Evolutionary conservation across 53 echinoderm and acorn worm species (phyloP), one percentile per base, ranked within the genome.

Genomic region (Echinarachnius parma): DNA sequence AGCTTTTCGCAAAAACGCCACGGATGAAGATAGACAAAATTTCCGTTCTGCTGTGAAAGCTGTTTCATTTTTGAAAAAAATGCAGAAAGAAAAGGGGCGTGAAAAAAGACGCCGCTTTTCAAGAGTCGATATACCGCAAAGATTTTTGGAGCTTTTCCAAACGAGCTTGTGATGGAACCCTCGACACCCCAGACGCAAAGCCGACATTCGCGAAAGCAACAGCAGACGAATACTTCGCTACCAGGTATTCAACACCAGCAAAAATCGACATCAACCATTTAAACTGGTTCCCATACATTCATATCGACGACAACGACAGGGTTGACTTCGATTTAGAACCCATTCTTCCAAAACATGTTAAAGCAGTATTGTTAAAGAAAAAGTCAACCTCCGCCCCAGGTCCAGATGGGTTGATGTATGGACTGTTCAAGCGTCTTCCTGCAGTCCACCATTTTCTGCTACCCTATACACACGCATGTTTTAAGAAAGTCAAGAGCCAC

Each of bases 71-170:
- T 27, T 76, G 46, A 60, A 60, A 58, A 75, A 32, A 31, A n/a
- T 23, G 27, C 25, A 18, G 13, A n/a, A 44, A 57, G 20, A 58
- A 9, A 5, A 75, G 31, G 19, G 21, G 39, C 28, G 31, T 28
- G 1, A 46, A 46, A 59, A 75, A 59, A 23, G 24, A 32, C 15
- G 20, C 76, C 8, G 1, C 20, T 0, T 19, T 45, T 9, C 60
- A 76, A 14, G 76, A 76, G 46, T 28, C 28, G 18, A 26, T 5
- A 2, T 76, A 76, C 19, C 27, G 60, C 8, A 31, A 22, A 46
- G 61, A 76, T 26, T 76, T 76, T 16, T 76, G 76, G 76, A 60
- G 19, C 21, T 76, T 75, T 20, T 47, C 60, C 19, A 76, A 60
- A 60, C 3, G 23, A 28, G 20, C 60, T 22, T 61, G 59, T 52